Base-by-base conservation (phyloP, 2,888 invertebrate species). In the Nomada ferruginata region DNA sequence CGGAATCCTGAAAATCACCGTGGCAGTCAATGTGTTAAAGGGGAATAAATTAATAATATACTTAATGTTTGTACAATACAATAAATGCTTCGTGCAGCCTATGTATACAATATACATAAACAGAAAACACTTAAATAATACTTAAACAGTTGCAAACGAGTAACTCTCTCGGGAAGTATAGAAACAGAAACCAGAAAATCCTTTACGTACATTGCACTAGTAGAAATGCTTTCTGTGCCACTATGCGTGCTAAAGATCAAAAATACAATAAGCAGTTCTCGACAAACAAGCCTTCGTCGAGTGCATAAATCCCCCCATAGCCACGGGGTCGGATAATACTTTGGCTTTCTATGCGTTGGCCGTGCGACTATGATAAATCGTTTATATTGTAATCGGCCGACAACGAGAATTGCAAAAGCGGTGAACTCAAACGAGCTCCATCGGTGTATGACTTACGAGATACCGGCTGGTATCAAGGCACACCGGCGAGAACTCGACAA, bases 381-480 rank as follows among this genome's bases (percentile, higher is more conserved):
- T 82, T 82, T 79, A 84, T 76, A 76, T 85, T 82, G 70, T 85
- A 79, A 86, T 82, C 84, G 84, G 50, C 57, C 65, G 79, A 77
- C 77, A 71, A 44, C 36, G 66, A 60, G 82, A 61, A 55, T 68
- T 55, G 82, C 76, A 85, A 85, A 85, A 82, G 76, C 71, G 73
- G 68, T 76, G 70, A 60, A 55, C 73, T 79, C 47, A 70, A 76
- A 78, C 71, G 81, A 81, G 77, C 61, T 61, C 63, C 77, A 71
- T 80, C 77, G 83, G 66, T 55, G 64, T 53, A 77, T 86, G 84
- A 85, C 84, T 86, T 84, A 86, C 79, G 84, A 83, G 83, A 82
- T 75, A 75, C 76, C 84, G 83, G 80, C 82, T 84, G 85, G 83
- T 87, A 87, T 89, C 88, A 86, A 88, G 89, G 85, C 82, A 64